A percentile compares a stretch with the other conserved stretches of the same genome.
Conservation (phyloP, 2,113 vertebrate genomes). For the Anguilla rostrata region DNA sequence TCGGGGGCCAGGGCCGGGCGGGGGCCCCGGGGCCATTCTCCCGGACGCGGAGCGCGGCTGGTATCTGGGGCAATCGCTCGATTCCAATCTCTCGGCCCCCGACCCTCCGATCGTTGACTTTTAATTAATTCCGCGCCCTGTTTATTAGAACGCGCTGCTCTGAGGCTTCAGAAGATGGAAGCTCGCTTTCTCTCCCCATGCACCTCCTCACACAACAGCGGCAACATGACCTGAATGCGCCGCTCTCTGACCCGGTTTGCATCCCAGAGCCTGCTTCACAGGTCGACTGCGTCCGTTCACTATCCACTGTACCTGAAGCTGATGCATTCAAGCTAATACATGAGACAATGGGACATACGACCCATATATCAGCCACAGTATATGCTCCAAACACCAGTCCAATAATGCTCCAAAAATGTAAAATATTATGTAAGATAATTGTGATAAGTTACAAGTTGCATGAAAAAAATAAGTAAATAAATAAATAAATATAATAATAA, state of each 20-base stretch:
- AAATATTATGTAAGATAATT: too few species aligned
- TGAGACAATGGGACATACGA: neutral
- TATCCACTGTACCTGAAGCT: neutral
- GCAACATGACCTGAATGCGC: neutral
- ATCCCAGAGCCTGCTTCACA: neutral
- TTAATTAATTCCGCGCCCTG: constrained; percentile 72
- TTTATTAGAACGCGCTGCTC: constrained; percentile 58
- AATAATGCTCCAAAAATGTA: too few species aligned
- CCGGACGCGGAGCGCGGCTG: constrained; percentile 68
- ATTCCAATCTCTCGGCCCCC: constrained; percentile 73
- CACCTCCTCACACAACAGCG: neutral
- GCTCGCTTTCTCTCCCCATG: neutral
- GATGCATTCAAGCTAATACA: neutral
- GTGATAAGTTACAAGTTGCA: too few species aligned
- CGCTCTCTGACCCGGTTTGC: neutral
- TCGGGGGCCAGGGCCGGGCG: constrained; percentile 57
- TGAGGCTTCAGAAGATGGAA: constrained; percentile 44
- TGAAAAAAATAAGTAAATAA: too few species aligned
- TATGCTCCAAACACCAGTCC: too few species aligned
- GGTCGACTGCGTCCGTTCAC: neutral
- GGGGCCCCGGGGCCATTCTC: constrained; percentile 73
- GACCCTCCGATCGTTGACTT: constrained; percentile 69
- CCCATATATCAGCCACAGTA: too few species aligned
- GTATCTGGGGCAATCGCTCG: constrained; percentile 76
- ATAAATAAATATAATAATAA: too few species aligned